Evolutionary conservation across 1,140 invertebrate species (phyloP), one percentile per base, ranked within the genome.

Genomic region (Saccostrea cuccullata): DNA sequence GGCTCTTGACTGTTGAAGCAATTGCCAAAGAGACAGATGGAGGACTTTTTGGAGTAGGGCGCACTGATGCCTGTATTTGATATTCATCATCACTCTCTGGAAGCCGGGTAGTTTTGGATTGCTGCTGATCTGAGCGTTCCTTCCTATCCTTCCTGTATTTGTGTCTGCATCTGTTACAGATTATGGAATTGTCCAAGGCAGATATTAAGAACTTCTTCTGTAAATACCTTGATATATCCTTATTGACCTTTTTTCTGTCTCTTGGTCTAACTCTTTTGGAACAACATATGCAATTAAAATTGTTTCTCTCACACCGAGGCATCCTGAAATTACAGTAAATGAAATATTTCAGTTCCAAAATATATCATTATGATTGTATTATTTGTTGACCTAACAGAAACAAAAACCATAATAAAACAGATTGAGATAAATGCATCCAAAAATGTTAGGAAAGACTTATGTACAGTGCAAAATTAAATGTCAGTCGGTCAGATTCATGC

Each of bases 1-100:
- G 84, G 36, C 84, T 67, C n/a, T 67, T 67, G 5, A 64, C 64
- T 36, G 85, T 67, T 26, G 64, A 73, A 23, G 85, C 36, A n/a
- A 86, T 73, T 40, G 85, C 64, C n/a, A 86, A 23, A 8, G 26
- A 9, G 11, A 73, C 73, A 55, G 58, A 47, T 73, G 85, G 64
- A 15, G 85, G 85, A 82, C 77, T 82, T 9, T 15, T 47, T 40
- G 23, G 30, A 8, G 26, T 55, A 36, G 77, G 9, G 6, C 15
- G 47, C n/a, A 17, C 5, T 82, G 30, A 12, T 82, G 15, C 30
- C n/a, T 30, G 77, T 26, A n/a, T 8, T 70, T 70, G 64, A 70
- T n/a, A n/a, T 9, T 70, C 64, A n/a, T 70, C 64, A 70, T 70
- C 15, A 70, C 64, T 70, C 17, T 70, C 64, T n/a, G 64, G 17